Conservation (phyloP, 2,113 vertebrate genomes). For the Hemibagrus wyckioides region DNA sequence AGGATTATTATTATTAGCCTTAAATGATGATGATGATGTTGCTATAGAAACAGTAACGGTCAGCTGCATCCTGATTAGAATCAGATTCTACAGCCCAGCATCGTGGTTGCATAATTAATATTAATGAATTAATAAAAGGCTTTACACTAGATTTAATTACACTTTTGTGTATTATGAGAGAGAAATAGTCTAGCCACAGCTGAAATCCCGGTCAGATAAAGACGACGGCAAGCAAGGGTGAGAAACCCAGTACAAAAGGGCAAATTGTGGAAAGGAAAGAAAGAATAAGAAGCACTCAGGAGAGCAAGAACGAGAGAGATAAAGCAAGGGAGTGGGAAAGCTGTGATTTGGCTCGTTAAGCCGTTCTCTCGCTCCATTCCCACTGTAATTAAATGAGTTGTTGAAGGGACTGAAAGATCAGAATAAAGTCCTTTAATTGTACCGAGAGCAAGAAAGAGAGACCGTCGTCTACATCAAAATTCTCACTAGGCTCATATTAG, state of each 20-base stretch:
- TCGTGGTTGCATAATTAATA: not conserved
- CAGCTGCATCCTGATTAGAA: too few relatives aligned
- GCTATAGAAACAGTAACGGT: not conserved
- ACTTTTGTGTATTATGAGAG: not conserved
- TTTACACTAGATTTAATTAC: not conserved
- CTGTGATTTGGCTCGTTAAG: constrained; percentile 41
- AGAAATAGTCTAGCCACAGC: not conserved
- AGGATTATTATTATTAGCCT: not conserved
- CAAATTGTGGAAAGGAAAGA: constrained; percentile 15
- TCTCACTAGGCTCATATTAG: not conserved
- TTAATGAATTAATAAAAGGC: not conserved
- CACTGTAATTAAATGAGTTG: constrained; percentile 50
- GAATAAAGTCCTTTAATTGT: constrained; percentile 45
- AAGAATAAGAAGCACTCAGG: not conserved
- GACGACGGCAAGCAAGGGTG: not conserved
- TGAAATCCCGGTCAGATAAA: not conserved
- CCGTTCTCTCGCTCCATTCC: constrained; percentile 37
- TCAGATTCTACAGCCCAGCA: not conserved
- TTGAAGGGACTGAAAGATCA: constrained; percentile 35
- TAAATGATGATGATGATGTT: not conserved
- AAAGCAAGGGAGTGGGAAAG: not conserved
- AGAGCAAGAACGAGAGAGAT: not conserved
- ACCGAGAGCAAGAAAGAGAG: not conserved
- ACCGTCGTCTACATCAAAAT: constrained; percentile 21
- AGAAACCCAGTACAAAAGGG: not conserved